Evolutionary conservation across 2,797 vertebrate species (phyloP), one percentile per base, ranked within the genome.

Genomic region (Thripadectes ignobilis): DNA sequence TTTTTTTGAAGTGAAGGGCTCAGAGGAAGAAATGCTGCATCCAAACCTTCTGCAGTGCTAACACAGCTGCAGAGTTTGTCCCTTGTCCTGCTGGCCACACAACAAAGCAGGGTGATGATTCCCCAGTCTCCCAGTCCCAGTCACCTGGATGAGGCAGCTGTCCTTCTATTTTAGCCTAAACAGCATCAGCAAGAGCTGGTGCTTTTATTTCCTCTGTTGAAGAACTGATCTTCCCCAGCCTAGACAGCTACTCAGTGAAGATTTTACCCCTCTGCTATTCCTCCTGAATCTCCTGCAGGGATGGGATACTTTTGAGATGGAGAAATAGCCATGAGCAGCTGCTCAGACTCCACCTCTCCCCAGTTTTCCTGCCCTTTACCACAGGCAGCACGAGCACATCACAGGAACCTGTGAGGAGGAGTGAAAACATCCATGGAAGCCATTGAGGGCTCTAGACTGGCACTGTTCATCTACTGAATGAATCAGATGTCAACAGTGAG

Each of bases 401-500:
- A 2, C 49, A 84, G 89, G 79, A 93, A 83, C 85, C 85, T 30
- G 72, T 92, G 80, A 72, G 14, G 46, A 86, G 61, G 45, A 41
- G 24, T 36, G 29, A 80, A 91, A 94, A 72, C 75, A 76, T 88
- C 67, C 59, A 41, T 16, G 55, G 66, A 82, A 92, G 87, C 43
- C 75, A 71, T 43, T 38, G 30, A 93, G 91, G 27, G 69, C 79
- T 52, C 75, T n/a, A 55, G 68, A 77, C 36, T 72, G 83, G 81
- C 67, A 34, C 66, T 54, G 6, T 54, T 93, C 75, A 49, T 48
- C 34, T 51, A 5, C 3, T 39, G 69, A 88, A 14, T 27, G 69
- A 80, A 75, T 90, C 67, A 95, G 79, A 89, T 46, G 77, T 88
- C 93, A 96, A 45, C 59, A 17, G 22, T 29, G 80, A 41, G 51